Conservation (phyloP, 2,113 vertebrate species). For the cattle (Bos taurus) region ARS-UCD2.0 NC_037338.1:49990001-49990500, state of each 20-base stretch:
- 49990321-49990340: background rate
- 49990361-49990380: background rate
- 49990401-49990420: background rate
- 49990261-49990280: background rate
- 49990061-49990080: background rate
- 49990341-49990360: background rate
- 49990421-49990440: background rate
- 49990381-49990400: background rate
- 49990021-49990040: background rate
- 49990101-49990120: background rate
- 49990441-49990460: background rate
- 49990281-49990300: background rate
- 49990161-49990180: background rate
- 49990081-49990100: background rate
- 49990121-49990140: background rate
- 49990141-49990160: background rate
- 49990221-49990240: background rate
- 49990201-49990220: background rate
- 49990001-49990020: background rate
- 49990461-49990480: background rate
- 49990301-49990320: fast-evolving
- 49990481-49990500: background rate
- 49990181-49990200: background rate
- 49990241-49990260: background rate
- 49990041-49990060: background rate